A percentile compares a stretch with the other conserved stretches of the same genome.
phyloP scores from a whole-genome alignment of 2,888 invertebrate genomes.

The Chrysolina oricalcia region DNA sequence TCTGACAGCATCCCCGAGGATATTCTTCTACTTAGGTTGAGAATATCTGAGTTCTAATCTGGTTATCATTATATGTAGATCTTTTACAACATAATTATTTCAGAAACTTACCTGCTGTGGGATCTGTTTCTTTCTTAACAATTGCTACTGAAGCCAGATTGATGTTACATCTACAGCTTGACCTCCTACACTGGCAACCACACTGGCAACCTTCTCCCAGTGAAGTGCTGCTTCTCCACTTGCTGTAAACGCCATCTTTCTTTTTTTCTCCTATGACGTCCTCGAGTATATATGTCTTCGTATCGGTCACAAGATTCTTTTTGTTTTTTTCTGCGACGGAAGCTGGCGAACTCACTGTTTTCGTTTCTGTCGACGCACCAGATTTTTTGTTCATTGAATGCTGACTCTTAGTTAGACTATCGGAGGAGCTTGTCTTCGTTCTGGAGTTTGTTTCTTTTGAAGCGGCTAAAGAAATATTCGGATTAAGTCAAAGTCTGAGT shows the following conservation, averaged over 20 bases:
- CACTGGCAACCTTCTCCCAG: constrained; percentile 45
- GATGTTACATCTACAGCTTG: constrained; percentile 48
- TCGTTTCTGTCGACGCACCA: neutral
- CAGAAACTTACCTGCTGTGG: neutral
- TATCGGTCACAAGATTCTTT: constrained; percentile 12
- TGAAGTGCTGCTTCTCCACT: constrained; percentile 53
- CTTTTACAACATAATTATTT: too few relatives aligned
- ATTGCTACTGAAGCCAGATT: constrained; percentile 48
- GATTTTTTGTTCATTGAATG: neutral
- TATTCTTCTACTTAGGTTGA: too few relatives aligned
- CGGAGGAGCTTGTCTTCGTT: neutral
- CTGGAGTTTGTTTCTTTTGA: neutral
- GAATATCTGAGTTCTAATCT: too few relatives aligned
- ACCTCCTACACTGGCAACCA: constrained; percentile 45
- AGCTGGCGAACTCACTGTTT: neutral
- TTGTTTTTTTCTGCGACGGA: neutral
- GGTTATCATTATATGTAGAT: too few relatives aligned
- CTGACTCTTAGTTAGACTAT: neutral
- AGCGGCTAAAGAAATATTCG: neutral
- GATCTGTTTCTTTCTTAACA: neutral
- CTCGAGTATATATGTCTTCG: constrained; percentile 43
- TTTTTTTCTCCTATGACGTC: constrained; percentile 53
- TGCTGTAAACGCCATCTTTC: constrained; percentile 45
- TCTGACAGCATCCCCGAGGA: too few relatives aligned
- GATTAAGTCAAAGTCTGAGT: neutral